Evolutionary conservation across 1,140 invertebrate species (phyloP).

Genomic region (Diorhabda sublineata): DNA sequence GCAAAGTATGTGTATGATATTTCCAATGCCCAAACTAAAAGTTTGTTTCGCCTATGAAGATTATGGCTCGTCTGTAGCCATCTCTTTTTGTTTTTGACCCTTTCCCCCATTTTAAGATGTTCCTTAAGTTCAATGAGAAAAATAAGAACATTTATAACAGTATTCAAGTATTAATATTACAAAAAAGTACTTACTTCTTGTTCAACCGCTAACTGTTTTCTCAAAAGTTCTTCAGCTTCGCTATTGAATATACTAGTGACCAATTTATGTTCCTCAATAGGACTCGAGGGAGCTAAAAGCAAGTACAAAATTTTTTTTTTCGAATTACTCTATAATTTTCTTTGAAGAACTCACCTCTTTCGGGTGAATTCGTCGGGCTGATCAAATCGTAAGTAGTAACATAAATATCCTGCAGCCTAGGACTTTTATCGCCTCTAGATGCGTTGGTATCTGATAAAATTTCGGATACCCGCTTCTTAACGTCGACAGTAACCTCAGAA

Average conservation of each 20-base stretch:
- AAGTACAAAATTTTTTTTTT: no score
- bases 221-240: conserved; percentile 44
- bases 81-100: no score
- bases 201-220: conserved; percentile 57
- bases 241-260: conserved; percentile 26
- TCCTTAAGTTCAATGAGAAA: no score
- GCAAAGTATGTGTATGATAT: no score
- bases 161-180: no score
- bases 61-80: no score
- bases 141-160: no score
- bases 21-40: no score
- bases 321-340: background rate
- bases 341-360: conserved; percentile 31
- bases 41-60: no score
- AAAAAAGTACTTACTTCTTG: conserved; percentile 50
- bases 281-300: conserved; percentile 7
- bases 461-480: conserved; percentile 41
- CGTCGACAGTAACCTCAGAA: conserved; percentile 22
- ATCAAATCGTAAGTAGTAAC: conserved; percentile 40
- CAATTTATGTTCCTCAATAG: conserved; percentile 20
- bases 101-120: no score
- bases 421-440: conserved; percentile 37
- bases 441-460: conserved; percentile 38
- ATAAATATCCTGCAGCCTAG: conserved; percentile 41
- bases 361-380: conserved; percentile 36